phyloP scores from a whole-genome alignment of 2,113 vertebrate genomes.

The Apteryx owenii region DNA sequence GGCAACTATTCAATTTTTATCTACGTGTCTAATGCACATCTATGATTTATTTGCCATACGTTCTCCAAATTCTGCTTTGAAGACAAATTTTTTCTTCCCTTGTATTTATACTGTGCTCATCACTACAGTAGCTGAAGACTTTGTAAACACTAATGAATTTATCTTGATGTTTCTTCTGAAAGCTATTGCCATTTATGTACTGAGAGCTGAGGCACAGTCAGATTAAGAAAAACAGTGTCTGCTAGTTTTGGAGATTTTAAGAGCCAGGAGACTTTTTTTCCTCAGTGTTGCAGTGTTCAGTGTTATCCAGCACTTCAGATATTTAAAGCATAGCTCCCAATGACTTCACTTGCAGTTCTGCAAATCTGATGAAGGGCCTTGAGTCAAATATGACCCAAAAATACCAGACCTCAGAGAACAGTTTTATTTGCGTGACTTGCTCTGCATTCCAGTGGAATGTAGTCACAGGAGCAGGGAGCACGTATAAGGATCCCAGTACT shows the following conservation, averaged over 20 bases:
- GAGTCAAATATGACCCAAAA: background rate
- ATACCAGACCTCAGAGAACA: background rate
- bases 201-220: background rate
- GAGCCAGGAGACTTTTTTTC: background rate
- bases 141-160: background rate
- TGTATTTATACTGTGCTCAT: background rate
- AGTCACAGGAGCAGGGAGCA: background rate
- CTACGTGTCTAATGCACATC: background rate
- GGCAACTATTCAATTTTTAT: background rate
- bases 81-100: background rate
- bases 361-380: background rate
- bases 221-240: background rate
- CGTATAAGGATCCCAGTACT: accelerated
- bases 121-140: background rate
- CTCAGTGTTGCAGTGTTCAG: background rate
- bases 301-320: background rate
- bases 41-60: background rate
- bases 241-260: background rate
- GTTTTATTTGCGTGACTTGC: background rate
- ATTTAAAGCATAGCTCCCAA: background rate
- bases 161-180: background rate
- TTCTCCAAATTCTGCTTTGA: background rate
- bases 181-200: background rate
- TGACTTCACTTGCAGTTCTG: background rate
- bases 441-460: background rate